These are phyloP conservation scores for Cerastis rubricosa DNA, from an alignment of 2,888 invertebrate species.

Conservation along the genomic window DNA sequence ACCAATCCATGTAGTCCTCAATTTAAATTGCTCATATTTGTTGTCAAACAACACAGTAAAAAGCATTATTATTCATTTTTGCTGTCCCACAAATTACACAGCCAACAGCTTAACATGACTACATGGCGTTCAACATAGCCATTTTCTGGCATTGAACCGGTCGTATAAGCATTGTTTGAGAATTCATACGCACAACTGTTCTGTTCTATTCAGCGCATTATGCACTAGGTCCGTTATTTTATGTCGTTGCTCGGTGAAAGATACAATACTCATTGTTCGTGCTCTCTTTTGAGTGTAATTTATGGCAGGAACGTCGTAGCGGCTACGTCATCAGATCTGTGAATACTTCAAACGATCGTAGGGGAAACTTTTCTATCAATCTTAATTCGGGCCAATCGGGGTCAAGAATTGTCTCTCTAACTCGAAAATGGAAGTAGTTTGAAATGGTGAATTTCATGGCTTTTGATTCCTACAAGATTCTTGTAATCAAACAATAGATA, in stretches of 20 bases:
- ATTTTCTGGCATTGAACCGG: slow-evolving; percentile 59
- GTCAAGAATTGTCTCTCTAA: not conserved
- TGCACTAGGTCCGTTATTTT: slow-evolving; percentile 45
- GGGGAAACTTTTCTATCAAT: slow-evolving; percentile 15
- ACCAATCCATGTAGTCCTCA: slow-evolving; percentile 2
- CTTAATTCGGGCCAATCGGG: not conserved
- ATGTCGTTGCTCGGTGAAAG: slow-evolving; percentile 53
- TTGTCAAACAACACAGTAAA: not conserved
- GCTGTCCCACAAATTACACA: slow-evolving; percentile 31
- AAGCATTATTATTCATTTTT: slow-evolving; percentile 39
- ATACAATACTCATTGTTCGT: slow-evolving; percentile 54
- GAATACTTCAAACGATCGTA: slow-evolving; percentile 3
- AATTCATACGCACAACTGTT: slow-evolving; percentile 47
- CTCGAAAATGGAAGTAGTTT: not conserved
- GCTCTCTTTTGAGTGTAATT: slow-evolving; percentile 51
- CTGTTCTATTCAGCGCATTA: slow-evolving; percentile 57
- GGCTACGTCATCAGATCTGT: not conserved
- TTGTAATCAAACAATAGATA: not conserved
- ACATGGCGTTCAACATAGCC: slow-evolving; percentile 45
- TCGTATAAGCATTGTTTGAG: slow-evolving; percentile 50
- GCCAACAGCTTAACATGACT: slow-evolving; percentile 52
- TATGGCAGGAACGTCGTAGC: slow-evolving; percentile 18
- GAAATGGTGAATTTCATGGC: not conserved
- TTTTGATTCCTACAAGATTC: not conserved
- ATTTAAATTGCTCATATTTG: slow-evolving; percentile 13